phyloP scores from a whole-genome alignment of 64 coral and sea anemone species.

The Hydrozoanthus tunicans region DNA sequence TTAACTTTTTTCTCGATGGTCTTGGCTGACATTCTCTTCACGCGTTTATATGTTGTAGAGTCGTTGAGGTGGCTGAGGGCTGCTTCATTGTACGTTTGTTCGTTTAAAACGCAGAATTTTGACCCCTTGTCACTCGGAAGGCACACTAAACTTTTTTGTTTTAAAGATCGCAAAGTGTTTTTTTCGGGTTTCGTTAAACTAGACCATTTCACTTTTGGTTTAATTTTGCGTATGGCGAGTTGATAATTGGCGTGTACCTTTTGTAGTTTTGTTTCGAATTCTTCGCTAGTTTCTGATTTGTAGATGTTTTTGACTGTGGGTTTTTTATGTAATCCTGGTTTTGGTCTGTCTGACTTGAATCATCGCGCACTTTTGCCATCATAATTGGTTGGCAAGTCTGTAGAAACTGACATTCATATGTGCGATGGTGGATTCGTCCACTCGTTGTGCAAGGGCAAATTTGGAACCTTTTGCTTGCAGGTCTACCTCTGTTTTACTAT shows the following conservation, averaged over 20 bases:
- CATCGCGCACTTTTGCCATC: background rate
- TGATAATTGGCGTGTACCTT: conserved; percentile 6
- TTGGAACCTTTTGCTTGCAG: background rate
- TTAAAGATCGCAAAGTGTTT: conserved; percentile 10
- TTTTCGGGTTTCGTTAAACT: no score
- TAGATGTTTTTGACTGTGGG: background rate
- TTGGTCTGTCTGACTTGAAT: background rate
- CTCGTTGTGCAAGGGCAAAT: background rate
- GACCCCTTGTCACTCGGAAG: conserved; percentile 19
- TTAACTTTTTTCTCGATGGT: conserved; percentile 62
- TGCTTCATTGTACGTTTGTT: background rate
- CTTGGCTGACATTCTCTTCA: conserved; percentile 60
- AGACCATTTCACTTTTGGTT: no score
- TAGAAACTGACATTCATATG: background rate
- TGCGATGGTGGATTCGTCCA: background rate
- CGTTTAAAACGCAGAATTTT: background rate
- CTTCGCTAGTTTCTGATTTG: conserved; percentile 13
- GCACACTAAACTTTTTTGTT: conserved; percentile 16
- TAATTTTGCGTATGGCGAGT: no score
- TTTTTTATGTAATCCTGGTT: conserved; percentile 13
- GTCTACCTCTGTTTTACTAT: background rate
- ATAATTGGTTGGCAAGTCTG: background rate
- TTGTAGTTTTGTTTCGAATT: conserved; percentile 14
- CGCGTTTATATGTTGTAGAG: conserved; percentile 28
- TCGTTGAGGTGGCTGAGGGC: conserved; percentile 45